Evolutionary conservation across 1,140 invertebrate genomes (phyloP), one percentile per base, ranked within the genome.

Genomic region (Gerris buenoi): DNA sequence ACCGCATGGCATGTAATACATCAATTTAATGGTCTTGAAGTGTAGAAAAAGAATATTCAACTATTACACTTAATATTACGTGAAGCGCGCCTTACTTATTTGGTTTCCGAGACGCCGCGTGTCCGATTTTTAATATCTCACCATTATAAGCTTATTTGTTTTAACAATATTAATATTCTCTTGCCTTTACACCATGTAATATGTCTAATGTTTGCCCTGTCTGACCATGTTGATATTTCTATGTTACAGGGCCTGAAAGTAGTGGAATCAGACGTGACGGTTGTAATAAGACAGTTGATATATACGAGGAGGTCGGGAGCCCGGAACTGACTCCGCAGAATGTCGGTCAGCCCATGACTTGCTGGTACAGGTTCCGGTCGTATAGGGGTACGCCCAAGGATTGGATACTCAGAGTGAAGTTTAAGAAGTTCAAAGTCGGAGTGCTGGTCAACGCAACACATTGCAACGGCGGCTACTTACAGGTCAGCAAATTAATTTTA

Each of bases 391-490:
- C 86, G 18, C 87, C 90, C 0, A 84, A 89, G 62, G 90, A 94
- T 76, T 93, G 90, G 88, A 91, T 93, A 57, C 81, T 94, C 14
- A 83, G 90, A 66, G 88, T 95, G 67, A 83, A 90, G 66, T 93
- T 94, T 79, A 92, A 91, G 81, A 91, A 91, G 76, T 93, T 93
- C 79, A 93, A 94, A 83, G 89, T 93, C 56, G 91, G 91, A 1
- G 86, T 85, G 14, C 79, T 94, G 64, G 81, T 90, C 67, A 93
- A 93, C 76, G 90, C 89, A 1, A 91, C 89, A 15, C 85, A 88
- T 58, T 93, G 91, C 75, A 84, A 88, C 66, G 88, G 88, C 33
- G 91, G 90, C 73, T 91, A 87, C 73, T 83, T 93, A 80, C 90
- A 93, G 87, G 90, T 93, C 76, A 79, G 75, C 70, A 14, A 14